Evolutionary conservation across 2,888 invertebrate genomes (phyloP).

Genomic region (Lepidocyrtinus sp.): DNA sequence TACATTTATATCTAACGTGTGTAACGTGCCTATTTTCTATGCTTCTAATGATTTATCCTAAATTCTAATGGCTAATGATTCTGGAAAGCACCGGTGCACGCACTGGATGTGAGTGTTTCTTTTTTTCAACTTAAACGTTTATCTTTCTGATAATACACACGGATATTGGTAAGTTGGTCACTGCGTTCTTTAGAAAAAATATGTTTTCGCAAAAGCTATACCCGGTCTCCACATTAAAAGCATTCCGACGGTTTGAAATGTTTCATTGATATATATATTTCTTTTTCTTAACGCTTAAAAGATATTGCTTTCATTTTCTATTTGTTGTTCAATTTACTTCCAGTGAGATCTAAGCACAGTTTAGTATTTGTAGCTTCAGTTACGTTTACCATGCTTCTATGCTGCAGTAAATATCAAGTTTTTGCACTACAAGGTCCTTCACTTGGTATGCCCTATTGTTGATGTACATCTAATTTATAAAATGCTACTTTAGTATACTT

Average conservation of each 20-base stretch:
- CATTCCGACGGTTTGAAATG: neutral
- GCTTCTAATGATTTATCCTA: too few relatives aligned
- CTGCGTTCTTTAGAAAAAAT: slow-evolving; percentile 8
- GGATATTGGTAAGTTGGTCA: neutral
- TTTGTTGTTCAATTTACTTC: neutral
- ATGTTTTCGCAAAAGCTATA: neutral
- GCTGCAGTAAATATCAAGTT: too few relatives aligned
- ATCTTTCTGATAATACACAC: neutral
- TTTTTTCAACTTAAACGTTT: neutral
- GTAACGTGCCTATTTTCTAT: neutral
- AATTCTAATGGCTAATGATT: neutral
- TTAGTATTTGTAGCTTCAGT: too few relatives aligned
- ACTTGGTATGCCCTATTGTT: too few relatives aligned
- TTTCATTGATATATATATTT: neutral
- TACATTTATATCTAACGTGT: too few relatives aligned
- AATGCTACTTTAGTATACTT: too few relatives aligned
- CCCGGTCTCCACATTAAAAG: neutral
- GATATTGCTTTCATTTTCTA: neutral
- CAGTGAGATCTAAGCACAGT: too few relatives aligned
- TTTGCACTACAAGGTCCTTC: too few relatives aligned
- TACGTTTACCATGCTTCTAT: too few relatives aligned
- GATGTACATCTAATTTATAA: too few relatives aligned
- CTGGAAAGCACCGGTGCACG: slow-evolving; percentile 51
- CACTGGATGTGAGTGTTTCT: slow-evolving; percentile 28
- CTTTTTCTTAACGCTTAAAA: neutral